Percentiles rank a stretch among this genome's conserved stretches.
Evolutionary conservation across 2,113 vertebrate genomes (phyloP).

Genomic region (Setophaga petechia): DNA sequence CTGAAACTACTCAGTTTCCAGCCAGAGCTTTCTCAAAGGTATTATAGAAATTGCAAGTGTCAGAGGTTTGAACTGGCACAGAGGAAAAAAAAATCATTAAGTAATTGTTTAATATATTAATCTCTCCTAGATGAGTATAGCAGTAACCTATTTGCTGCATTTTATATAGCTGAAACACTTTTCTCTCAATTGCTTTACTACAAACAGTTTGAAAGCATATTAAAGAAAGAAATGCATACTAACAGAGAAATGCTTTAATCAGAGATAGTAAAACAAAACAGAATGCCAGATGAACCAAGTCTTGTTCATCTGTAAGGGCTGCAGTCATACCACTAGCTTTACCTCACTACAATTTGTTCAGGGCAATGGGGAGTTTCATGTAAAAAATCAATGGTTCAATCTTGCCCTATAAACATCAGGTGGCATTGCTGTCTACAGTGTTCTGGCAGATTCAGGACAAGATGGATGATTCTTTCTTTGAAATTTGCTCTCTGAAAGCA

Average conservation of each 20-base stretch:
- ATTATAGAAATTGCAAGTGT: not conserved
- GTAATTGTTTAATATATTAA: not conserved
- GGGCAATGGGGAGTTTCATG: not conserved
- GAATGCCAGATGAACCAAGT: not conserved
- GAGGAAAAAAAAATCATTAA: not conserved
- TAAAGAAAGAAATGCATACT: not conserved
- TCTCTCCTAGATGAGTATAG: not conserved
- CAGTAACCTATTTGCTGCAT: not conserved
- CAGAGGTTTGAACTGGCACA: not conserved
- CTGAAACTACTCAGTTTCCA: not conserved
- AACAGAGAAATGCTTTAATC: not conserved
- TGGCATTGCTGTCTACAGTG: not conserved
- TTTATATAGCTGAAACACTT: not conserved
- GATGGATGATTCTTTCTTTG: not conserved
- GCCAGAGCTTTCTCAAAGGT: not conserved
- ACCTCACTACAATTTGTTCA: not conserved
- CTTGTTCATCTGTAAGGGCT: not conserved
- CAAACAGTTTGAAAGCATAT: not conserved
- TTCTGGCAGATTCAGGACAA: not conserved
- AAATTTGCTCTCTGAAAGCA: slow-evolving; percentile 16
- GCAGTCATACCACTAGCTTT: not conserved
- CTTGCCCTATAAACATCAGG: not conserved
- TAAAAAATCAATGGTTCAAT: slow-evolving; percentile 45
- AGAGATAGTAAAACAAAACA: not conserved
- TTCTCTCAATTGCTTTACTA: not conserved